A percentile compares a stretch with the other conserved stretches of the same genome.
phyloP scores from a whole-genome alignment of 2,797 vertebrate genomes.

The Paramormyrops hopkinsi region DNA sequence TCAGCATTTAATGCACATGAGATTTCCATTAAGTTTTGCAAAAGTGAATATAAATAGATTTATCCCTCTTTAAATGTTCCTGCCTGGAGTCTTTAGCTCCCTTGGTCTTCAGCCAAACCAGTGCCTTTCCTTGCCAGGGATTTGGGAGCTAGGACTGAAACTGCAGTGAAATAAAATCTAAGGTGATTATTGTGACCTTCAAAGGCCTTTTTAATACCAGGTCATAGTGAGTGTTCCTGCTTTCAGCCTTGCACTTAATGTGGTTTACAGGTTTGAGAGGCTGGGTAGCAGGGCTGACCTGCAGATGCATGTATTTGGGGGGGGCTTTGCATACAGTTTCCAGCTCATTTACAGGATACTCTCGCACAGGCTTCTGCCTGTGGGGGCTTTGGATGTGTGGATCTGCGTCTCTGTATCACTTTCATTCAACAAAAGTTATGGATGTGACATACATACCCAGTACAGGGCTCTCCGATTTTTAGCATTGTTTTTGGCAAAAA shows the following conservation, averaged over 20 bases:
- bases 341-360: background rate
- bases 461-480: background rate
- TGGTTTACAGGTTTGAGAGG: background rate
- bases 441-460: background rate
- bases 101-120: background rate
- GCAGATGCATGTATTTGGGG: background rate
- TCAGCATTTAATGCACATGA: slow-evolving; percentile 1
- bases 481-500: slow-evolving; percentile 48
- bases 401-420: background rate
- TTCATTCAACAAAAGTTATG: background rate
- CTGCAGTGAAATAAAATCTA: background rate
- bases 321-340: background rate
- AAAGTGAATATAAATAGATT: slow-evolving; percentile 6
- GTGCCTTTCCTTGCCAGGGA: background rate
- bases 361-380: background rate
- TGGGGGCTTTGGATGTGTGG: background rate
- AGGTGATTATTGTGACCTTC: background rate
- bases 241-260: background rate
- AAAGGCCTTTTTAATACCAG: background rate
- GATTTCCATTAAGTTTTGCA: background rate
- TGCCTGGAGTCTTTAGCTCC: background rate
- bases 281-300: background rate
- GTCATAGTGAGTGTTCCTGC: background rate
- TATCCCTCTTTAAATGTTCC: slow-evolving; percentile 6
- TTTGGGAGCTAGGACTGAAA: background rate